Evolutionary conservation across 1,140 invertebrate species (phyloP).

Genomic region (Eupristina koningsbergeri): DNA sequence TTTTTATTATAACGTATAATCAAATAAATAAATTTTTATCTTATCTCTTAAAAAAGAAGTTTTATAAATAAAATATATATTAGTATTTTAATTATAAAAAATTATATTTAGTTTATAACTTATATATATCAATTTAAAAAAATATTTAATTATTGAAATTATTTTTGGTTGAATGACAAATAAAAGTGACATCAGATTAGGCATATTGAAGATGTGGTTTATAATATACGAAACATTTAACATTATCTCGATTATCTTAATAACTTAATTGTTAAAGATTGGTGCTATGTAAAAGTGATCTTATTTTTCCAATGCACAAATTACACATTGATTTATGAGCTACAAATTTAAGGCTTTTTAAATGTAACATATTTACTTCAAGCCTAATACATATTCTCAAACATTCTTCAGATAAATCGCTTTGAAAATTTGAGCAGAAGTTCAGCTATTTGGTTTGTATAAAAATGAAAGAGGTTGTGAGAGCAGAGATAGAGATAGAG

Average conservation of each 20-base stretch:
- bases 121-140: too few species aligned
- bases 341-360: not conserved
- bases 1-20: too few species aligned
- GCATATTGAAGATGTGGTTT: not conserved
- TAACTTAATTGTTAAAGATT: constrained; percentile 1
- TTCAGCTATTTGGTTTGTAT: not conserved
- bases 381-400: not conserved
- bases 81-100: too few species aligned
- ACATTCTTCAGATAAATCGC: constrained; percentile 6
- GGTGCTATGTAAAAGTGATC: not conserved
- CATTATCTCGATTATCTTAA: not conserved
- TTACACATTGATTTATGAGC: not conserved
- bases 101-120: too few species aligned
- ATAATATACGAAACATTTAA: not conserved
- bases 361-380: constrained; percentile 9
- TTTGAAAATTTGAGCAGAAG: constrained; percentile 16
- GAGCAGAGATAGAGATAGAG: not conserved
- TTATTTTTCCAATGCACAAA: not conserved
- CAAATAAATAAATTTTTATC: too few species aligned
- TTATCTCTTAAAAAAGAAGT: too few species aligned
- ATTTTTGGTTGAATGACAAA: too few species aligned
- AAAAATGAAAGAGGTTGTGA: not conserved
- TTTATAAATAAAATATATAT: too few species aligned
- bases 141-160: too few species aligned
- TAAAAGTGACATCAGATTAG: too few species aligned